phyloP scores from a whole-genome alignment of 2,888 invertebrate genomes.

The Drosophila niveifrons region DNA sequence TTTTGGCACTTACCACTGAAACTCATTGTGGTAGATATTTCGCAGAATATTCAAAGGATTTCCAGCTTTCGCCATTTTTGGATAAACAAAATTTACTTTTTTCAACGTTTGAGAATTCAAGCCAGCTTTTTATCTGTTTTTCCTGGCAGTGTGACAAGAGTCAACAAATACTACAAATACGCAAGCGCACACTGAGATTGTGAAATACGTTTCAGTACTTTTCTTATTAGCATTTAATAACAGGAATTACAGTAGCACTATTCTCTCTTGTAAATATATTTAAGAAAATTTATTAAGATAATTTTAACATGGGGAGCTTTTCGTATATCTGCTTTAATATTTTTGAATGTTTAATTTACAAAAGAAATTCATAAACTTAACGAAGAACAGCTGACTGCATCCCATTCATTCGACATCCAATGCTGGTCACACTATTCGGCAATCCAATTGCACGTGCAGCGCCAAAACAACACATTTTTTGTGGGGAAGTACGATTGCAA shows the following conservation, averaged over 20 bases:
- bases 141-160: conserved; percentile 32
- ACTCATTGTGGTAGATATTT: conserved; percentile 90
- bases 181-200: conserved; percentile 30
- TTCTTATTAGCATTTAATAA: background rate
- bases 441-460: conserved; percentile 53
- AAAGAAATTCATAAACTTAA: background rate
- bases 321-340: background rate
- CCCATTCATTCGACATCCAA: background rate
- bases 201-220: background rate
- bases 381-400: background rate
- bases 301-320: background rate
- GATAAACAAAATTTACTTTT: conserved; percentile 25
- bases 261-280: background rate
- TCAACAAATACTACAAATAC: conserved; percentile 4
- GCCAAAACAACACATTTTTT: conserved; percentile 46
- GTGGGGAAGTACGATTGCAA: background rate
- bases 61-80: conserved; percentile 87
- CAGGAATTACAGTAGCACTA: background rate
- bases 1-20: conserved; percentile 89
- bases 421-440: conserved; percentile 40
- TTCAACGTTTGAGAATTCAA: conserved; percentile 19
- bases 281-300: background rate
- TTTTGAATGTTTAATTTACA: background rate
- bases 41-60: conserved; percentile 87
- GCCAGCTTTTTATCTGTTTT: conserved; percentile 19